Percentiles rank a stretch among this genome's conserved stretches.
Conservation (phyloP, 2,888 invertebrate species). For the Acanthosepion pharaonis region DNA sequence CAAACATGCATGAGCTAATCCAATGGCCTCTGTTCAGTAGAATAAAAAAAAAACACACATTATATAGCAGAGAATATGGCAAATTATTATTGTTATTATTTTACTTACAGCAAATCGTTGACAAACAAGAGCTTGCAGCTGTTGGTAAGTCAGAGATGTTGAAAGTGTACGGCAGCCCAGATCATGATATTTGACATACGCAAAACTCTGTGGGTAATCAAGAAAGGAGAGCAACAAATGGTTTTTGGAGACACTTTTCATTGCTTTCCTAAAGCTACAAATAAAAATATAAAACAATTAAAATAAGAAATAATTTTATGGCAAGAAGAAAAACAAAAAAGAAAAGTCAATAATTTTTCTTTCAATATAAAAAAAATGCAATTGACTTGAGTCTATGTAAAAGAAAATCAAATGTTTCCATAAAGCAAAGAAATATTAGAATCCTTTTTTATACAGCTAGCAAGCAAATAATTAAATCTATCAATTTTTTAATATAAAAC, state of each 20-base stretch:
- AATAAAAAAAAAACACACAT: too few species aligned
- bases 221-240: not conserved
- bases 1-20: too few species aligned
- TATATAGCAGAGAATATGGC: too few species aligned
- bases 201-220: not conserved
- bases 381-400: too few species aligned
- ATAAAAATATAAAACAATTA: not conserved
- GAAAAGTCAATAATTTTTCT: too few species aligned
- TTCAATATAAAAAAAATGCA: too few species aligned
- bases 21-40: too few species aligned
- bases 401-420: too few species aligned
- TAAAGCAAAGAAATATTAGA: too few species aligned
- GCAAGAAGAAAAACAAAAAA: not conserved
- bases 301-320: not conserved
- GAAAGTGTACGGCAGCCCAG: constrained; percentile 43
- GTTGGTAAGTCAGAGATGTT: constrained; percentile 49
- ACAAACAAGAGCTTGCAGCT: constrained; percentile 59
- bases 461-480: too few species aligned
- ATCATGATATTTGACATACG: not conserved
- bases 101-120: constrained; percentile 64
- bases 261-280: not conserved
- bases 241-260: not conserved
- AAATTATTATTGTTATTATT: not conserved
- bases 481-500: too few species aligned
- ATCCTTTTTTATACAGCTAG: too few species aligned